Base-by-base conservation (phyloP, 2,888 invertebrate species). In the Drosophila anceps region DNA sequence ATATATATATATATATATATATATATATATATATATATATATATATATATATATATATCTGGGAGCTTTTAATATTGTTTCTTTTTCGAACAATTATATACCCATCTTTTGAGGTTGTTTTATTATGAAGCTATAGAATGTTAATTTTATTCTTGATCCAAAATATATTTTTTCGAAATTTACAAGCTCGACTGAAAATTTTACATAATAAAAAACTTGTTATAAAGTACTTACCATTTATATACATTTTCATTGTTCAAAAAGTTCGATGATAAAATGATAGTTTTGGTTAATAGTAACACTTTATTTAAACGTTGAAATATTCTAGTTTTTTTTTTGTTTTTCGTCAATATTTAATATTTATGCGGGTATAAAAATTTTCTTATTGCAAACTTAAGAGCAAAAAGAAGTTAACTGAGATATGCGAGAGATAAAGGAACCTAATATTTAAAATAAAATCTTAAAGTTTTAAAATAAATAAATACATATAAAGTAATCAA, bases 281-380 rank as follows among this genome's bases (percentile, higher is more conserved):
- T 29, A n/a, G 0, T 20, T 41, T 51, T 39, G 43, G 9, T 37
- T 41, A 15, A 46, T 59, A 39, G 65, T 65, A 74, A 75, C 76
- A 70, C 71, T 75, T 74, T 75, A 74, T 73, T 76, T 65, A 73
- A 76, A 73, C 69, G 46, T 69, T 76, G 54, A 76, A 69, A 46
- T 73, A 66, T 44, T 69, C 20, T 41, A 69, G 37, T 31, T 29
- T 48, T 29, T n/a, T 18, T 13, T 33, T 33, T 12, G 2, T 18
- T 31, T 57, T 18, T 31, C 53, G 20, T 51, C 33, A 59, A 55
- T 62, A 43, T 64, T 65, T 46, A 31, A 62, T 73, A 51, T 61
- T 44, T 27, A 53, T 61, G 20, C 15, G 59, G 31, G 15, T 72
- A 67, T 64, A 76, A 66, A 63, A 50, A 71, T 55, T 39, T 60